Evolutionary conservation across 2,797 vertebrate genomes (phyloP).

Genomic region (Psittacula echo): DNA sequence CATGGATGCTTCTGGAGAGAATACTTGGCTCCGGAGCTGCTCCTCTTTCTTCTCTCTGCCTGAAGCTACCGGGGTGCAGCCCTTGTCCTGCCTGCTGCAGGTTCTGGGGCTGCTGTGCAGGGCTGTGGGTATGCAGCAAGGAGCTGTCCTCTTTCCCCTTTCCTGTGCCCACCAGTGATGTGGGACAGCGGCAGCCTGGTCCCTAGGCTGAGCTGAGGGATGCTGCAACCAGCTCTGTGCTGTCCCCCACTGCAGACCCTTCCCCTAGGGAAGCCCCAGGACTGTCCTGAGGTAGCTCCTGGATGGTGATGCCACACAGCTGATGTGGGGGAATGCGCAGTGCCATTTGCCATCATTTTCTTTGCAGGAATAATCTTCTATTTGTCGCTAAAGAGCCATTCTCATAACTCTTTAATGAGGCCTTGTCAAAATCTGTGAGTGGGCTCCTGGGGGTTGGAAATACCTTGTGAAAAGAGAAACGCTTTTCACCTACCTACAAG

Average conservation of each 20-base stretch:
- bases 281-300: not conserved
- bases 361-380: not conserved
- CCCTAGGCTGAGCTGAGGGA: too few relatives aligned
- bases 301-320: not conserved
- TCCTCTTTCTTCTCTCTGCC: not conserved
- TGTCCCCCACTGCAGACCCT: not conserved
- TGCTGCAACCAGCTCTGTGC: not conserved
- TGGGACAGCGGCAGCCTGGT: accelerated
- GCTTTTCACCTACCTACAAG: not conserved
- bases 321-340: not conserved
- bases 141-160: not conserved
- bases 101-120: not conserved
- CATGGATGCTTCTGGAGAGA: not conserved
- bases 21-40: not conserved
- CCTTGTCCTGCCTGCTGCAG: accelerated
- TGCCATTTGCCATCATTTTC: accelerated
- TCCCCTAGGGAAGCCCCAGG: not conserved
- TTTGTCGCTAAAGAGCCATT: not conserved
- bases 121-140: not conserved
- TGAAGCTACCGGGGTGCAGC: not conserved
- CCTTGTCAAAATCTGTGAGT: not conserved
- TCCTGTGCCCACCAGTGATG: accelerated
- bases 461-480: not conserved
- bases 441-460: not conserved
- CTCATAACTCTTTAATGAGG: not conserved